phyloP scores from a whole-genome alignment of 2,113 vertebrate species.

The Bothrops jararaca region DNA sequence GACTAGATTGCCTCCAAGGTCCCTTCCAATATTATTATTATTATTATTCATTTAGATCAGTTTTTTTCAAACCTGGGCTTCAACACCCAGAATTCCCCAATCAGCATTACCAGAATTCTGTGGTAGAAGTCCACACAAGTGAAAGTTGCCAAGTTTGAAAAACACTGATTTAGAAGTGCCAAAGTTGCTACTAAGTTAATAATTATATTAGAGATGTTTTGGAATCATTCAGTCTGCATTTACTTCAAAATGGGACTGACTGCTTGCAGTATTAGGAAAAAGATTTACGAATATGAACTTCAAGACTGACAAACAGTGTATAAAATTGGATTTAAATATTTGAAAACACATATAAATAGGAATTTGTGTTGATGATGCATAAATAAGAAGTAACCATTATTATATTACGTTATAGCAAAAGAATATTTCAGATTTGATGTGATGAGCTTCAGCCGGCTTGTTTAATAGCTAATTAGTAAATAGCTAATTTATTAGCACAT shows the following conservation, averaged over 20 bases:
- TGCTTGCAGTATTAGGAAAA: background rate
- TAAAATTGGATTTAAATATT: constrained; percentile 7
- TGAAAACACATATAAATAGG: background rate
- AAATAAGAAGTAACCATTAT: background rate
- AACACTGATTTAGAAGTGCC: background rate
- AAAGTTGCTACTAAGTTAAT: background rate
- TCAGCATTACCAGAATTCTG: background rate
- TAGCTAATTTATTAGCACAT: background rate
- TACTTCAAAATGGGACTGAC: background rate
- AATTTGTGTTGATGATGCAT: background rate
- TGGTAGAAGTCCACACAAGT: background rate
- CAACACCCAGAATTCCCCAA: background rate
- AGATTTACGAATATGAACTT: background rate
- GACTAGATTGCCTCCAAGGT: no score
- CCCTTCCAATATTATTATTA: no score
- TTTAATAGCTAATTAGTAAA: background rate
- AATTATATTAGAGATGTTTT: background rate
- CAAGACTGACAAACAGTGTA: background rate
- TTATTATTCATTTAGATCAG: background rate
- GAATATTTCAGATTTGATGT: background rate
- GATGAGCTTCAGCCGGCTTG: background rate
- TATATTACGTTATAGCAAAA: background rate
- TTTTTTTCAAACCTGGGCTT: background rate
- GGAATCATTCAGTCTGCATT: background rate
- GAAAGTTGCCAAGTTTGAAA: background rate